Conservation (phyloP, 2,888 invertebrate genomes). For the Drosophila buzzatii region DNA sequence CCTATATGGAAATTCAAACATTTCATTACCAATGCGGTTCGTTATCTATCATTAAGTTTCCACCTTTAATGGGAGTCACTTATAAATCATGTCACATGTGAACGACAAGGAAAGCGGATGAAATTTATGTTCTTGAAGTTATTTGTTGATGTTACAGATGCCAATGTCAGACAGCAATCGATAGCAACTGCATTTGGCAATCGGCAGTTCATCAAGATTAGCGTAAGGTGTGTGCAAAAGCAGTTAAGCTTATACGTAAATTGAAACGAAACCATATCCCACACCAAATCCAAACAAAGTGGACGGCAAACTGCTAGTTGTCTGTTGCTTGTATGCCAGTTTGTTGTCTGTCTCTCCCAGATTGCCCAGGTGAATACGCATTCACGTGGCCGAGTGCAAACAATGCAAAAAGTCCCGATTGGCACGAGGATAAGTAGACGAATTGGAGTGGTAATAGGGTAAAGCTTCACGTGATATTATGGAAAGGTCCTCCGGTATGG, state of each 20-base stretch:
- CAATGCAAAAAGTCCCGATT: slow-evolving; percentile 50
- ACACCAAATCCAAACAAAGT: slow-evolving; percentile 10
- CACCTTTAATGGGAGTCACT: slow-evolving; percentile 7
- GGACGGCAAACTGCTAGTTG: slow-evolving; percentile 10
- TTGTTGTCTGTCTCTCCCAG: slow-evolving; percentile 4
- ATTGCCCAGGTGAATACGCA: slow-evolving; percentile 44
- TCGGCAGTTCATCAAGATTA: slow-evolving; percentile 68
- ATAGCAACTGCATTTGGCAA: slow-evolving; percentile 56
- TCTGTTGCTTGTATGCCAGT: slow-evolving; percentile 7
- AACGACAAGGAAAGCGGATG: slow-evolving; percentile 7
- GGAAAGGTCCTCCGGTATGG: slow-evolving; percentile 23
- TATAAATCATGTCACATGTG: slow-evolving; percentile 1
- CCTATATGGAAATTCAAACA: not conserved
- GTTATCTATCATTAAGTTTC: not conserved
- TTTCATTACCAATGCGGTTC: not conserved
- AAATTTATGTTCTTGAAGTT: slow-evolving; percentile 1
- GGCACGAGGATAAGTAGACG: not conserved
- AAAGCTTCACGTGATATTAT: slow-evolving; percentile 51
- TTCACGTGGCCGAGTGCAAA: slow-evolving; percentile 55
- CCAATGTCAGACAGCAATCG: slow-evolving; percentile 34
- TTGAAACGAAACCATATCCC: slow-evolving; percentile 5
- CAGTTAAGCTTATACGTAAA: slow-evolving; percentile 13
- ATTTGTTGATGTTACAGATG: slow-evolving; percentile 4
- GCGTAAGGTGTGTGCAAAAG: slow-evolving; percentile 25
- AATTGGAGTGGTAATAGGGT: not conserved